Evolutionary conservation across 2,113 vertebrate genomes (phyloP), one percentile per base, ranked within the genome.

Genomic region (Labeo rohita): DNA sequence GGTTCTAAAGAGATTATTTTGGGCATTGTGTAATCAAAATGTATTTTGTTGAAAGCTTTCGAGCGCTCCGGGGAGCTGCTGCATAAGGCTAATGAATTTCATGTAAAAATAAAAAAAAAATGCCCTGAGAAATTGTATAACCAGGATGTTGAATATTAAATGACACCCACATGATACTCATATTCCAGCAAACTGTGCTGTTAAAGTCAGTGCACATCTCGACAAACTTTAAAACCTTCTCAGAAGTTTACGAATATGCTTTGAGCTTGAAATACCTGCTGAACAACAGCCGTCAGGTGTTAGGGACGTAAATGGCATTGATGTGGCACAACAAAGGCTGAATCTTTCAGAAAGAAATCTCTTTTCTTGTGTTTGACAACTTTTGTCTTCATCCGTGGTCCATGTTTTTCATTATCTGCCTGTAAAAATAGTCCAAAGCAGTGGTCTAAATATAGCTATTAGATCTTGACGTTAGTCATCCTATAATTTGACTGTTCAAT

Each of bases 71-170:
- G 66, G 81, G 50, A 83, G 36, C 49, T 23, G 66, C 81, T 59
- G 50, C 36, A 83, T 66, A 21, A 56, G 50, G 18, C 28, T 83
- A 83, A 83, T 83, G 81, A 83, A 83, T 73, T 83, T 73, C 36
- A 59, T 72, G 68, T 73, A 73, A 59, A 80, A 63, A 6, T 39
- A 39, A 39, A 39, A 39, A 43, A 78, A 52, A 83, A 83, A 15
- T 72, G 81, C 81, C 66, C 52, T 18, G 45, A 83, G 81, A 83
- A 83, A 73, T 73, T 73, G 49, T 45, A 56, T 59, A 82, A 66
- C 80, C 28, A 50, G 63, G 28, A 82, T 59, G 81, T 83, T 73
- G 81, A 83, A 83, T 83, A 73, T 72, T 83, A 83, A 83, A 83
- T 83, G 59, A 54, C 49, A 59, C 68, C 81, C 65, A 73, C 68